Base-by-base conservation (phyloP, 2,797 vertebrate genomes). In the Morelia viridis region DNA sequence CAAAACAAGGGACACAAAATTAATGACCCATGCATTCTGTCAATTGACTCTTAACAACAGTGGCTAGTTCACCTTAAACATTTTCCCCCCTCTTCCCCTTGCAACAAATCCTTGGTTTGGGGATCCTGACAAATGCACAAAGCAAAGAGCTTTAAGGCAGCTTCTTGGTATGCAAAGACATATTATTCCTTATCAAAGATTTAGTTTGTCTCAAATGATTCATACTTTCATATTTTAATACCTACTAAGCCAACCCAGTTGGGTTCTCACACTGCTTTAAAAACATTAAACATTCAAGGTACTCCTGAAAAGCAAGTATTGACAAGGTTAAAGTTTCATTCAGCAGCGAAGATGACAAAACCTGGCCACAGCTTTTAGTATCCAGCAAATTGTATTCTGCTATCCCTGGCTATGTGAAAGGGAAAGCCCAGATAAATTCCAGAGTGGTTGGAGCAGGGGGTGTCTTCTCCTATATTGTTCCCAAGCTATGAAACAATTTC, bases 1-100 rank as follows among this genome's bases (percentile, higher is more conserved):
- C 99, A 99, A 99, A 99, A 99, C 98, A 99, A 99, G 99, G 98
- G 98, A 99, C 98, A 98, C 98, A 98, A 98, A 99, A 99, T 99
- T 99, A 99, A 99, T 99, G 99, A 99, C 98, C 99, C 99, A 92
- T 99, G 97, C 97, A 95, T 98, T 98, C 98, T 98, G 97, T 98
- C 98, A 97, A 99, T 98, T 99, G 98, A 99, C 98, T 99, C 98
- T 98, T 98, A 97, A 98, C 98, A 98, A 97, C 98, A 98, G 97
- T 98, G 98, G 98, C 97, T 97, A 97, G 97, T 97, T 98, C 97
- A 98, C 98, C 97, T 97, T 98, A 97, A 97, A 97, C 97, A 97
- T 96, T 22, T 22, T 53, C 64, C 93, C 93, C 89, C 90, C 90
- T 91, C 92, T 93, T 96, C 95, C 94, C 50, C 96, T 97, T 96